Evolutionary conservation across 2,113 vertebrate genomes (phyloP), one percentile per base, ranked within the genome.

Genomic region (Phodopus roborovskii): DNA sequence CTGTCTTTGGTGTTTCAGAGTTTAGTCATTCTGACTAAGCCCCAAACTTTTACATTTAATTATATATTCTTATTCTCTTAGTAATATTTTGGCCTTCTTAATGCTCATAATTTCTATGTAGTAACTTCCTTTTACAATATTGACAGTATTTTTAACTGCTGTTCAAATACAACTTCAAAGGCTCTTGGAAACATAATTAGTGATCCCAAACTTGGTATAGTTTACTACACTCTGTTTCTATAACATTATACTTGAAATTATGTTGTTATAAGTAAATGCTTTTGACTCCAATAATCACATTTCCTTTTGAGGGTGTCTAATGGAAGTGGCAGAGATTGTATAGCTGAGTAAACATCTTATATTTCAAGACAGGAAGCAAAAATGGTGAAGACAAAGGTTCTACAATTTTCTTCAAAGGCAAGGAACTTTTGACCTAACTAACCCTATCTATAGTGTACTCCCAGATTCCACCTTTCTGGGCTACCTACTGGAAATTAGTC

Each of bases 381-480:
- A 48, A 15, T n/a, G 33, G 24, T 26, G 39, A n/a, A 81, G 36
- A 81, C 11, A 3, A 36, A 12, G 24, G 0, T 45, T 16, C 70
- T 3, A 33, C 36, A 19, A 13, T 15, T 26, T 8, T 42, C 45
- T 33, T 56, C 19, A 33, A 45, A 58, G 20, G 7, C 30, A 68
- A 45, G 22, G 7, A 8, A 6, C 1, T n/a, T 13, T 50, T 15
- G 1, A 48, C 16, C 1, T 30, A n/a, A 33, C 4, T 1, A 33
- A 4, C 7, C 33, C 36, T 30, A 60, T 30, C 3, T 56, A 68
- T 28, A 20, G 2, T 13, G 0, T 20, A 8, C 36, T 88, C 39
- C 17, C 22, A 56, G 7, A 36, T 79, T 45, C 33, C 2, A 58
- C 19, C 2, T 6, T 20, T n/a, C 9, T 36, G 30, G 30, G 12